phyloP scores from a whole-genome alignment of 2,113 vertebrate species.

The Microtus richardsoni region DNA sequence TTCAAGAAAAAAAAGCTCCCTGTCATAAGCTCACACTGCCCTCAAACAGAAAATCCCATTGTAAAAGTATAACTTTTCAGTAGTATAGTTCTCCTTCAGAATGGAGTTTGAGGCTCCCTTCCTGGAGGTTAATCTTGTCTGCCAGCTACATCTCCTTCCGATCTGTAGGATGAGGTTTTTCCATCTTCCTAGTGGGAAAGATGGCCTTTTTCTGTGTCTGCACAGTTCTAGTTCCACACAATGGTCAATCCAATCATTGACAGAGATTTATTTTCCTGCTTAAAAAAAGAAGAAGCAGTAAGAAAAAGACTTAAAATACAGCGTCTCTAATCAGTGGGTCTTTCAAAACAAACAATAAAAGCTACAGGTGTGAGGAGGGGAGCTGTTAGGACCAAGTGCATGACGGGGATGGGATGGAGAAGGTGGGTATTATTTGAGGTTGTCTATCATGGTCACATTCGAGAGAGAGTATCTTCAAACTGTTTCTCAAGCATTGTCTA shows the following conservation, averaged over 20 bases:
- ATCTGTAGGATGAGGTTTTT: neutral
- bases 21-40: neutral
- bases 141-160: too few species aligned
- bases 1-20: neutral
- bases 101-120: neutral
- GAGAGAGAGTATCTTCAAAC: neutral
- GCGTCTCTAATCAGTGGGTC: neutral
- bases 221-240: neutral
- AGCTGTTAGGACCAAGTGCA: too few species aligned
- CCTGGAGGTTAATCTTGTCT: neutral
- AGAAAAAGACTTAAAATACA: neutral
- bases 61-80: neutral
- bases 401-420: too few species aligned
- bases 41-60: neutral
- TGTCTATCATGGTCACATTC: neutral
- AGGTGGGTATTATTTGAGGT: too few species aligned
- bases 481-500: neutral
- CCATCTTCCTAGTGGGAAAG: neutral
- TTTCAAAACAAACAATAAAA: neutral
- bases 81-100: neutral
- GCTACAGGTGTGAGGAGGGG: neutral
- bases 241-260: neutral
- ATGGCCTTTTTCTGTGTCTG: accelerated
- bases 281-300: neutral
- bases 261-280: neutral